Conservation (phyloP, 1,140 invertebrate species). For the Zeugodacus cucurbitae region DNA sequence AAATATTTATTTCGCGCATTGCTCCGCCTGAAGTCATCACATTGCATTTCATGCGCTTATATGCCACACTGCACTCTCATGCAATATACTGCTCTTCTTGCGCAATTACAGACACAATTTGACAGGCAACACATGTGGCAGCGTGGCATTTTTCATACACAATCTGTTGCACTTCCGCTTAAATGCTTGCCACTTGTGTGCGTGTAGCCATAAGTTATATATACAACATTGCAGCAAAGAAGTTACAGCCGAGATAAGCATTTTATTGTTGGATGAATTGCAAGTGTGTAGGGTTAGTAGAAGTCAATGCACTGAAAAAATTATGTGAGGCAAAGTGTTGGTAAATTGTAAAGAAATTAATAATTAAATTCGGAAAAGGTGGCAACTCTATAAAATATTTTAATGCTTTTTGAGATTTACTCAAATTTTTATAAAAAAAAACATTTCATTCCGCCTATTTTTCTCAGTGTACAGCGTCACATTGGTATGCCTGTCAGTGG, state of each 20-base stretch:
- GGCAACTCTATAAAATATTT: too few relatives aligned
- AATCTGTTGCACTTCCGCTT: slow-evolving; percentile 31
- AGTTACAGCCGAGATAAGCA: not conserved
- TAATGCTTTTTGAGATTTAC: too few relatives aligned
- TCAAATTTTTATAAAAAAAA: too few relatives aligned
- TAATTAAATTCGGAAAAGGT: too few relatives aligned
- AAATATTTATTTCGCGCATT: not conserved
- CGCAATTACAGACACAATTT: not conserved
- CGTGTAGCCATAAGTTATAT: not conserved
- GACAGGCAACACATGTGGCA: slow-evolving; percentile 9
- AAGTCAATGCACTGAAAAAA: not conserved
- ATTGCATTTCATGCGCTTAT: too few relatives aligned
- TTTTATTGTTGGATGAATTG: not conserved
- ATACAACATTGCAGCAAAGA: not conserved
- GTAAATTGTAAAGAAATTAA: not conserved
- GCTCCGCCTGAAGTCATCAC: too few relatives aligned
- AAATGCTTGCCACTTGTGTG: not conserved
- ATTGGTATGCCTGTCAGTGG: not conserved
- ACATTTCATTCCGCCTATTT: too few relatives aligned
- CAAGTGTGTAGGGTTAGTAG: not conserved
- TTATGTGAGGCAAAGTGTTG: not conserved
- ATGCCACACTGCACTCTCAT: too few relatives aligned
- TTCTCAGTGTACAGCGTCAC: not conserved
- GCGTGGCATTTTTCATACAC: not conserved
- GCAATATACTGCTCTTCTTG: not conserved